Conservation (phyloP, 2,888 invertebrate genomes). For the Lasioglossum villosulum region DNA sequence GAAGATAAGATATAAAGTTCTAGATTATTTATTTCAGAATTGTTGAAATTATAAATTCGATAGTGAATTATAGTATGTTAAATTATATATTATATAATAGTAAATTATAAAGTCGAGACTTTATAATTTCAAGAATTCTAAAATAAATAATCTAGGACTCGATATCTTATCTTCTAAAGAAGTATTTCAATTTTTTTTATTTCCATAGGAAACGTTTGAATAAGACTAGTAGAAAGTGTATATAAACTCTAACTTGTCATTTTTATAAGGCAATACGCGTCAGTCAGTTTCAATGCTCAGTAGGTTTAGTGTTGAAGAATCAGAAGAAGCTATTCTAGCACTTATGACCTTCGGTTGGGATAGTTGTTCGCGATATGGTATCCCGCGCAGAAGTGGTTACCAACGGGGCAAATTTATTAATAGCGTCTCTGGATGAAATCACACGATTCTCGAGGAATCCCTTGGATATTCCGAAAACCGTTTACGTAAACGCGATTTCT, state of each 20-base stretch:
- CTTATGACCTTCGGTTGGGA: not conserved
- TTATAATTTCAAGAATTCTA: too few species aligned
- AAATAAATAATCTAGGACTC: too few species aligned
- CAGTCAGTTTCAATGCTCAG: too few species aligned
- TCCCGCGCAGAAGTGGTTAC: constrained; percentile 24
- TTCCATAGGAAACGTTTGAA: not conserved
- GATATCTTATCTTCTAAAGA: too few species aligned
- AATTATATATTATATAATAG: too few species aligned
- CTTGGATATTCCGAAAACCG: constrained; percentile 9
- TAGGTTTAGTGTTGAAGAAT: not conserved
- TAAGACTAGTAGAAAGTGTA: not conserved
- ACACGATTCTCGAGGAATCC: constrained; percentile 12
- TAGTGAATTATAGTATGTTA: too few species aligned
- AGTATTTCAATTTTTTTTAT: too few species aligned
- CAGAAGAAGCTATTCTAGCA: not conserved
- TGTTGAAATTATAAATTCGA: not conserved
- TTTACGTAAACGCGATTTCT: not conserved
- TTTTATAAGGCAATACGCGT: too few species aligned
- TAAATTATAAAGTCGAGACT: too few species aligned
- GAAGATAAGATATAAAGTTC: too few species aligned
- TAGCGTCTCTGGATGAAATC: constrained; percentile 37
- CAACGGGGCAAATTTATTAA: constrained; percentile 55
- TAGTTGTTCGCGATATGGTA: not conserved
- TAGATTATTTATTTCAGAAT: too few species aligned
- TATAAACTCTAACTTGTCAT: too few species aligned